Conservation (phyloP, 35 echinoderm and acorn worm species). For the Eucidaris tribuloides region DNA sequence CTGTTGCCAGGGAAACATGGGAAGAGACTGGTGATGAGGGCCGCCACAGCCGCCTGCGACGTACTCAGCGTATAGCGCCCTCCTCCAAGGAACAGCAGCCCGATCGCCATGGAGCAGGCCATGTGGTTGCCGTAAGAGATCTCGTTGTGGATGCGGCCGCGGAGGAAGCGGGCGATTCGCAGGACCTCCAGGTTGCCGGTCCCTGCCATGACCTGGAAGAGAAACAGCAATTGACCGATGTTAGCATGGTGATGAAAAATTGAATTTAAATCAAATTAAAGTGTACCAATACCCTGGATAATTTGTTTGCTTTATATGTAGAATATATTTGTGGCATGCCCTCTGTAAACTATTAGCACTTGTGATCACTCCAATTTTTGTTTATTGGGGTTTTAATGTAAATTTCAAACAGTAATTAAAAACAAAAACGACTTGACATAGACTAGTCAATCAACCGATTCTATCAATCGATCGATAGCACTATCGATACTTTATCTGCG, state of each 20-base stretch:
- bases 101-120: constrained; percentile 86
- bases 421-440: too few species aligned
- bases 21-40: constrained; percentile 79
- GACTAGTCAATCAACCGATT: too few species aligned
- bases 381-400: not conserved
- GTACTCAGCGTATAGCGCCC: constrained; percentile 85
- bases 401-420: not conserved
- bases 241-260: not conserved
- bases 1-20: constrained; percentile 90
- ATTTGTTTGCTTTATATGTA: not conserved
- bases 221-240: not conserved
- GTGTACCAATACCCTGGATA: not conserved
- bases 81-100: constrained; percentile 91
- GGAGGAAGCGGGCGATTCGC: constrained; percentile 57
- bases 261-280: not conserved
- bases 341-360: not conserved
- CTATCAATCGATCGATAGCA: too few species aligned
- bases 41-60: constrained; percentile 60
- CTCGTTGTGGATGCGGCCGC: constrained; percentile 40
- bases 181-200: constrained; percentile 78
- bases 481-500: too few species aligned
- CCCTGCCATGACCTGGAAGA: constrained; percentile 87
- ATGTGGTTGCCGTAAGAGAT: constrained; percentile 91
- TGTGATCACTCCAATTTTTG: not conserved
- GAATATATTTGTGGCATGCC: not conserved